Conservation (phyloP, 2,113 vertebrate genomes). For the Pygoscelis antarcticus region DNA sequence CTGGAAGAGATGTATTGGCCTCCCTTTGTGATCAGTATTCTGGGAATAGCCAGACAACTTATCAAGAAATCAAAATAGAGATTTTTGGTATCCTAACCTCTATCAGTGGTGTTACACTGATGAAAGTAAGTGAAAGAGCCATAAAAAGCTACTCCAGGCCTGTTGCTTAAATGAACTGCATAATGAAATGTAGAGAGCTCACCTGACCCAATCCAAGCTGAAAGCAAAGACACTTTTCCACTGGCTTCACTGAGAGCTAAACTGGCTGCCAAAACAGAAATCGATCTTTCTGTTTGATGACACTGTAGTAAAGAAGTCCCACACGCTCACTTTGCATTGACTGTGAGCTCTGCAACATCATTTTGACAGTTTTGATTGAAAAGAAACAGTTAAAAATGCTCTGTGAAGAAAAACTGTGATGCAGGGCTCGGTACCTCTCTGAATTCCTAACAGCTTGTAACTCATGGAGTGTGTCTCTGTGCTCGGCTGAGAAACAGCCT, state of each 20-base stretch:
- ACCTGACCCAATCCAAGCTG: background rate
- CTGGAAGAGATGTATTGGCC: background rate
- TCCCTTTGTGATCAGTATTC: background rate
- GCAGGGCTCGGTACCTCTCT: background rate
- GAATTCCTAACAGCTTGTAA: conserved; percentile 17
- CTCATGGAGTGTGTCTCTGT: background rate
- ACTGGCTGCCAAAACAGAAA: conserved; percentile 6
- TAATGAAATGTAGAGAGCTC: background rate
- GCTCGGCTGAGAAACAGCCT: background rate
- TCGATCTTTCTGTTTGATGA: conserved; percentile 33
- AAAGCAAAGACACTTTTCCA: background rate
- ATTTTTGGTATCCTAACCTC: conserved; percentile 1
- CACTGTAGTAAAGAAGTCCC: conserved; percentile 15
- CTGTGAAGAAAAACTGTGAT: conserved; percentile 23
- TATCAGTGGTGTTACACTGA: background rate
- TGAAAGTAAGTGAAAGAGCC: background rate
- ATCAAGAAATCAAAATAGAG: conserved; percentile 10
- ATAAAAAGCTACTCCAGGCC: background rate
- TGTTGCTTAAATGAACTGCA: background rate
- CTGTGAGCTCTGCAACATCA: background rate
- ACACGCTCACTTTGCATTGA: background rate
- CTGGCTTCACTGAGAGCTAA: background rate
- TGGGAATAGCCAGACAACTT: background rate
- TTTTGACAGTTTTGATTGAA: conserved; percentile 59
- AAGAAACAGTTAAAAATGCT: conserved; percentile 53